Base-by-base conservation (phyloP, 2,797 vertebrate species). In the Hyperoplus immaculatus region DNA sequence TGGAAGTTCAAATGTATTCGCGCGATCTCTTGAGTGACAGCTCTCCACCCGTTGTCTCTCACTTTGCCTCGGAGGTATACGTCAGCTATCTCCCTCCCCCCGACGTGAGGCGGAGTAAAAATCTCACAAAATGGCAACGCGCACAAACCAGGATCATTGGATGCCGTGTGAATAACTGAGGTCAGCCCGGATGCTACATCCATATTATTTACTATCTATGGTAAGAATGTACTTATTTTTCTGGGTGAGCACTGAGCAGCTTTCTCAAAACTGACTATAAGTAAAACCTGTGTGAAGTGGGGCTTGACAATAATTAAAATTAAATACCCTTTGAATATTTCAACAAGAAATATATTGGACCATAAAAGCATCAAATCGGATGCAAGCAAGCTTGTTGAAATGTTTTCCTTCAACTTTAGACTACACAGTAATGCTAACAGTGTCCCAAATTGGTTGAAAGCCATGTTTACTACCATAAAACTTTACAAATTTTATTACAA, bases 381-480 rank as follows among this genome's bases (percentile, higher is more conserved):
- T 62, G 53, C 8, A 29, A 16, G 36, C 16, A 10, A 49, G 56
- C 21, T 39, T 50, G 29, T 39, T 43, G 21, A 63, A 49, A 53
- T 3, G 0, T 50, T 36, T 13, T 43, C 6, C n/a, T 55, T n/a
- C 42, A 7, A 29, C 10, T 18, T 46, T 12, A n/a, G 18, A 36
- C 50, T 10, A 58, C 45, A 50, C 45, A 59, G 43, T 57, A 53
- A 16, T 15, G 36, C n/a, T 16, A 64, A 66, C 39, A 65, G 60
- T 57, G 11, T 58, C 41, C 15, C 5, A 57, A 38, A 38, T 14
- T 18, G 6, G 43, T 57, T 62, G 15, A 13, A 57, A 7, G 61
- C n/a, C 36, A 73, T 6, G 3, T 67, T 68, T 53, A n/a, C 16
- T 58, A 79, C 9, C 36, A 51, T 21, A 11, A 59, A 63, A 3